Evolutionary conservation across 2,888 invertebrate genomes (phyloP).

Genomic region (Temnothorax ravouxi): DNA sequence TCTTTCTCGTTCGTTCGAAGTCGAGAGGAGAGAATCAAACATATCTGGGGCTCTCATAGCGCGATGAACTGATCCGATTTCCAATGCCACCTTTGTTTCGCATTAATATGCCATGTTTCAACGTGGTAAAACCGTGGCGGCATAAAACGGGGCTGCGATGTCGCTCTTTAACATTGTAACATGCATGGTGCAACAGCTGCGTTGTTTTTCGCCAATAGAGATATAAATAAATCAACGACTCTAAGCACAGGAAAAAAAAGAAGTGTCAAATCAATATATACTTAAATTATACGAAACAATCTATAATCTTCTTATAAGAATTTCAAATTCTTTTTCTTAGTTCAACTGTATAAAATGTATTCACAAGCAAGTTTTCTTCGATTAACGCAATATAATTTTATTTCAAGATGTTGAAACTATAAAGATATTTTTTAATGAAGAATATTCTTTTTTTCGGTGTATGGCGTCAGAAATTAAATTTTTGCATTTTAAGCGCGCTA

Average conservation of each 20-base stretch:
- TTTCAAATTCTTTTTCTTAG: too few species aligned
- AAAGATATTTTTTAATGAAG: too few species aligned
- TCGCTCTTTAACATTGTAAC: conserved; percentile 19
- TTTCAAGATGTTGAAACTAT: too few species aligned
- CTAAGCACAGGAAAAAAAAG: too few species aligned
- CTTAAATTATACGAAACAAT: too few species aligned
- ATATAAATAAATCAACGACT: neutral
- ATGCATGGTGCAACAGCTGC: neutral
- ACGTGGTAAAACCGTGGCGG: neutral
- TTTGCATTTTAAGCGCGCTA: neutral
- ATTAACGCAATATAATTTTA: too few species aligned
- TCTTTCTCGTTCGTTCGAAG: conserved; percentile 64
- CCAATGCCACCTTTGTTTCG: conserved; percentile 1
- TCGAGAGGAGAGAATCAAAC: conserved; percentile 55
- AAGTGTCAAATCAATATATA: too few species aligned
- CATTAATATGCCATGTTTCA: conserved; percentile 4
- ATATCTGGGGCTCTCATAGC: conserved; percentile 53
- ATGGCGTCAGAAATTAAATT: neutral
- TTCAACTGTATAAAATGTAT: too few species aligned
- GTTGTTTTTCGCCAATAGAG: neutral
- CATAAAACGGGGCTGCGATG: neutral
- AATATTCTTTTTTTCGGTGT: too few species aligned
- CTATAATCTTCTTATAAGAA: too few species aligned
- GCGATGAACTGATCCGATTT: conserved; percentile 19
- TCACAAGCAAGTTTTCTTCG: too few species aligned